Evolutionary conservation across 2,888 invertebrate genomes (phyloP).

Genomic region (Vesta saturnalis): DNA sequence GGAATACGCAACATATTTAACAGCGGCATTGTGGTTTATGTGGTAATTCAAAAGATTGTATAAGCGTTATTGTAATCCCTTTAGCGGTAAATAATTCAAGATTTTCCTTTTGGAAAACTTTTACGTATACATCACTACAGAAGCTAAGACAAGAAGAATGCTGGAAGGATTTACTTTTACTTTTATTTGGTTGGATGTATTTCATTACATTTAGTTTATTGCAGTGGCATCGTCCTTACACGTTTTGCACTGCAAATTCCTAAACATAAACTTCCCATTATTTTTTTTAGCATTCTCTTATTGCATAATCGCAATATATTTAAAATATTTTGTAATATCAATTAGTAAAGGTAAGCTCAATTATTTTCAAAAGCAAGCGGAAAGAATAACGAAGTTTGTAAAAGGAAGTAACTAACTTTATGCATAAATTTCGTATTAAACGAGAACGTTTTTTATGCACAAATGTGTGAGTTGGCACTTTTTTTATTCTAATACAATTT

Average conservation of each 20-base stretch:
- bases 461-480: too few species aligned
- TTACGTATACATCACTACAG: not conserved
- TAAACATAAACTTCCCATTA: not conserved
- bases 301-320: too few species aligned
- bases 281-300: too few species aligned
- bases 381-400: too few species aligned
- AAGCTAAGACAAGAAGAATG: not conserved
- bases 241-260: not conserved
- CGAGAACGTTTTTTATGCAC: not conserved
- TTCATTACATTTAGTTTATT: too few species aligned
- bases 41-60: slow-evolving; percentile 1
- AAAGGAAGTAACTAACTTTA: too few species aligned
- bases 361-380: too few species aligned
- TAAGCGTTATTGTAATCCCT: not conserved
- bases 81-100: not conserved
- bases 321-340: too few species aligned
- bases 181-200: not conserved
- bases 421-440: not conserved
- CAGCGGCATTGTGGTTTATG: not conserved
- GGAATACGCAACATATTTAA: slow-evolving; percentile 1
- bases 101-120: not conserved
- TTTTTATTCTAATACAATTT: too few species aligned
- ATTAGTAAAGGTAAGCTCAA: too few species aligned
- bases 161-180: not conserved
- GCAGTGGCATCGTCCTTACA: too few species aligned